Percentiles rank a stretch among this genome's conserved stretches.
Conservation (phyloP, 2,888 invertebrate species). For the Taenaris catops region DNA sequence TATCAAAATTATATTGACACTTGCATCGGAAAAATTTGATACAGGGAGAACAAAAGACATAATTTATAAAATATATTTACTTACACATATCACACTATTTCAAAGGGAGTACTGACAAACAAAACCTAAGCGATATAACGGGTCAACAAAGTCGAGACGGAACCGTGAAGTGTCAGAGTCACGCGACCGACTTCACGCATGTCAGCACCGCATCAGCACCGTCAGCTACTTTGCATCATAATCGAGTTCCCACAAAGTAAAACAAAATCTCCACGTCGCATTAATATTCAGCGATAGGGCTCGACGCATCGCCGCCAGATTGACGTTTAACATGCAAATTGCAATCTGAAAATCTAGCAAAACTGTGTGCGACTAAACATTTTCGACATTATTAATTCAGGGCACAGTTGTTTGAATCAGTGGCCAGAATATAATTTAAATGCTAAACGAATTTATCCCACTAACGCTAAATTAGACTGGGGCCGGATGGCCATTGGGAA, state of each 20-base stretch:
- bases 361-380: slow-evolving; percentile 74
- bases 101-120: too few relatives aligned
- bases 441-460: slow-evolving; percentile 72
- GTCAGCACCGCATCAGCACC: slow-evolving; percentile 30
- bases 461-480: slow-evolving; percentile 63
- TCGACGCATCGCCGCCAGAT: slow-evolving; percentile 69
- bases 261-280: slow-evolving; percentile 73
- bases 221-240: slow-evolving; percentile 74
- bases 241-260: slow-evolving; percentile 76
- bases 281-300: slow-evolving; percentile 78
- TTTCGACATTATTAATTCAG: slow-evolving; percentile 72
- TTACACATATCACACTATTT: too few relatives aligned
- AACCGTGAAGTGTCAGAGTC: slow-evolving; percentile 8
- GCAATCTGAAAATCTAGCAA: slow-evolving; percentile 75
- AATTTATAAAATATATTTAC: too few relatives aligned
- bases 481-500: slow-evolving; percentile 44
- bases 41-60: too few relatives aligned
- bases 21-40: too few relatives aligned
- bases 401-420: slow-evolving; percentile 69
- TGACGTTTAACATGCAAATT: slow-evolving; percentile 79
- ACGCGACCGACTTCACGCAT: slow-evolving; percentile 25
- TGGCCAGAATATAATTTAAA: slow-evolving; percentile 73
- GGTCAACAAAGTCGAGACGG: slow-evolving; percentile 7
- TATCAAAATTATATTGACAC: too few relatives aligned
- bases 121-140: background rate